phyloP scores from a whole-genome alignment of 2,113 vertebrate genomes.

The Rhinichthys klamathensis region DNA sequence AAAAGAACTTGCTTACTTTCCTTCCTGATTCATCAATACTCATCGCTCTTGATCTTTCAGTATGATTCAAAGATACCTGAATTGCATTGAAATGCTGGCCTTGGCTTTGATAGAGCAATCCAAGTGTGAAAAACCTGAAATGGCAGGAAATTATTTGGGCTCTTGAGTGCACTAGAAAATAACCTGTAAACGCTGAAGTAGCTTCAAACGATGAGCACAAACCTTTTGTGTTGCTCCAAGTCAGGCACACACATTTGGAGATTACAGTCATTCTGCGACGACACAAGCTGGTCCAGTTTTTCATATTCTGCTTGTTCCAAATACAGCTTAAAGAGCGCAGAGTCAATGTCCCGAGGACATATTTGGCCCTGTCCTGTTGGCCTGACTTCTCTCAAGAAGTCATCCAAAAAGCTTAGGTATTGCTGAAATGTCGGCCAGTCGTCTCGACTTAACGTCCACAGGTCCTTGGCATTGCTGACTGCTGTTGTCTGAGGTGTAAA shows the following conservation, averaged over 20 bases:
- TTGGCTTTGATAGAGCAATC: conserved; percentile 68
- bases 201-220: background rate
- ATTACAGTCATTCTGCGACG: conserved; percentile 59
- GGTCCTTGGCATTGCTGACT: conserved; percentile 58
- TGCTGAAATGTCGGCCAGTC: conserved; percentile 57
- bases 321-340: conserved; percentile 70
- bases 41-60: background rate
- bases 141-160: background rate
- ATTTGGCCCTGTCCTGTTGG: conserved; percentile 43
- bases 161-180: background rate
- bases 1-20: background rate
- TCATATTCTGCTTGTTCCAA: conserved; percentile 54
- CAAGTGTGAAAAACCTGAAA: conserved; percentile 70
- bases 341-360: conserved; percentile 66
- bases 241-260: conserved; percentile 61
- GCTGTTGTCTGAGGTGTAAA: conserved; percentile 59
- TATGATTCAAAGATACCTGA: conserved; percentile 60
- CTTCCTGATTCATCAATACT: background rate
- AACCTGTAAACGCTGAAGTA: background rate
- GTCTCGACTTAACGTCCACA: conserved; percentile 57
- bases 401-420: conserved; percentile 67
- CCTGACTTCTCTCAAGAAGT: conserved; percentile 63
- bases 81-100: conserved; percentile 62
- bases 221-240: conserved; percentile 69
- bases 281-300: conserved; percentile 63